Percentiles rank a stretch among this genome's conserved stretches.
Conservation (phyloP, 2,888 invertebrate genomes). For the Dicycla oo region DNA sequence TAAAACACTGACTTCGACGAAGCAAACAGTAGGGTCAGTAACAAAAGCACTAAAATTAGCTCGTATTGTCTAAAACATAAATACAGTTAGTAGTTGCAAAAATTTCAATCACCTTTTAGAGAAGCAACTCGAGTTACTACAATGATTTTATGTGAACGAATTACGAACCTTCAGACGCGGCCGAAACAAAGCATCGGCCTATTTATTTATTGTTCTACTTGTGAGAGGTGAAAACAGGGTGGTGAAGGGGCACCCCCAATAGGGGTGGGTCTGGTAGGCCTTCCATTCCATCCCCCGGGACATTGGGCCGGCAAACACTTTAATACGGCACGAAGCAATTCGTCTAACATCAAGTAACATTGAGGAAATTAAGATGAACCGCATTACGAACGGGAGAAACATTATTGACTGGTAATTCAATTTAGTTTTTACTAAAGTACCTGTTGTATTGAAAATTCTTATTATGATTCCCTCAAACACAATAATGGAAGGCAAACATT, state of each 20-base stretch:
- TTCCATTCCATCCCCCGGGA: constrained; percentile 62
- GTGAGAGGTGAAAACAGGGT: constrained; percentile 68
- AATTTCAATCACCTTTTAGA: constrained; percentile 43
- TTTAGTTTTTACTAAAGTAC: constrained; percentile 11
- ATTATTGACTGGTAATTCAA: constrained; percentile 29
- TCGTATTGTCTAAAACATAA: constrained; percentile 17
- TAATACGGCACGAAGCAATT: constrained; percentile 75
- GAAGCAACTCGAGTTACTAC: constrained; percentile 44
- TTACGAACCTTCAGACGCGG: constrained; percentile 50
- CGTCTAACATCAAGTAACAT: constrained; percentile 67
- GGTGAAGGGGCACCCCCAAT: constrained; percentile 49
- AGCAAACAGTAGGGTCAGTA: constrained; percentile 2
- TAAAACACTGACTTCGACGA: neutral
- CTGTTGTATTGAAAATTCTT: neutral
- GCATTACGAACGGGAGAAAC: constrained; percentile 38
- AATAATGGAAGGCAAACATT: neutral
- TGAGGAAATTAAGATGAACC: constrained; percentile 69
- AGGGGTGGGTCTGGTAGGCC: constrained; percentile 62
- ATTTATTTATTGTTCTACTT: constrained; percentile 74
- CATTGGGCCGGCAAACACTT: constrained; percentile 76
- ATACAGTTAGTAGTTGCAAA: constrained; percentile 32
- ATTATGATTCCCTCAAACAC: neutral
- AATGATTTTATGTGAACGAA: constrained; percentile 60
- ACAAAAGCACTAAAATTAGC: constrained; percentile 21
- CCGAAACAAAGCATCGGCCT: constrained; percentile 67